A percentile compares a stretch with the other conserved stretches of the same genome.
Conservation (phyloP, 2,888 invertebrate species). For the Diarsia dahlii region DNA sequence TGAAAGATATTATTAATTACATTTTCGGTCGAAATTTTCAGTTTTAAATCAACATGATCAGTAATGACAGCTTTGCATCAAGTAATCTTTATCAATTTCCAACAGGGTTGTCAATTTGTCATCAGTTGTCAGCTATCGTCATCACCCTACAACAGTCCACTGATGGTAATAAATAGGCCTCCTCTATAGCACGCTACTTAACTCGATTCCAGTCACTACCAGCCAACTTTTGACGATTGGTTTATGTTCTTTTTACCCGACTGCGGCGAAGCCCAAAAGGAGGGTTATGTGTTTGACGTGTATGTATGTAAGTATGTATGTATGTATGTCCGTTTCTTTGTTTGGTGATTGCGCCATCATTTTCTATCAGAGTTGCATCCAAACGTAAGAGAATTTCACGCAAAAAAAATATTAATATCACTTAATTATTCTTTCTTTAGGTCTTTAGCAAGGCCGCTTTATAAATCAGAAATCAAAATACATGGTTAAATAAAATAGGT, state of each 20-base stretch:
- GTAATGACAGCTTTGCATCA: neutral
- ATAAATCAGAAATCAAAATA: neutral
- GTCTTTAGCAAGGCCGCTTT: neutral
- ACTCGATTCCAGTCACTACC: too few relatives aligned
- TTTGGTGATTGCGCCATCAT: neutral
- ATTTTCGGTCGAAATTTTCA: neutral
- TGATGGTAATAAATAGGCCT: too few relatives aligned
- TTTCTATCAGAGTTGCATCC: neutral
- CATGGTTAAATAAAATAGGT: neutral
- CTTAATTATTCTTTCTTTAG: neutral
- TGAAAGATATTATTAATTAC: slow-evolving; percentile 6
- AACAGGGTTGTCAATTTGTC: neutral
- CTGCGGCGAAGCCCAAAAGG: too few relatives aligned
- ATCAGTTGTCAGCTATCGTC: neutral
- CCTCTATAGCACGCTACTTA: too few relatives aligned
- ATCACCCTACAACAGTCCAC: too few relatives aligned
- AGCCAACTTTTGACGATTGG: too few relatives aligned
- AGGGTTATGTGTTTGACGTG: too few relatives aligned
- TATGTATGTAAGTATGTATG: too few relatives aligned
- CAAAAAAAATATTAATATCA: too few relatives aligned
- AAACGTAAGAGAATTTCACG: neutral
- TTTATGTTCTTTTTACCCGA: too few relatives aligned
- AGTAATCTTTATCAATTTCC: neutral
- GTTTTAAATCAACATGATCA: neutral
- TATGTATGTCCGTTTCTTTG: too few relatives aligned